Conservation (phyloP, 2,113 vertebrate species). For the Machaerirhynchus nigripectus region DNA sequence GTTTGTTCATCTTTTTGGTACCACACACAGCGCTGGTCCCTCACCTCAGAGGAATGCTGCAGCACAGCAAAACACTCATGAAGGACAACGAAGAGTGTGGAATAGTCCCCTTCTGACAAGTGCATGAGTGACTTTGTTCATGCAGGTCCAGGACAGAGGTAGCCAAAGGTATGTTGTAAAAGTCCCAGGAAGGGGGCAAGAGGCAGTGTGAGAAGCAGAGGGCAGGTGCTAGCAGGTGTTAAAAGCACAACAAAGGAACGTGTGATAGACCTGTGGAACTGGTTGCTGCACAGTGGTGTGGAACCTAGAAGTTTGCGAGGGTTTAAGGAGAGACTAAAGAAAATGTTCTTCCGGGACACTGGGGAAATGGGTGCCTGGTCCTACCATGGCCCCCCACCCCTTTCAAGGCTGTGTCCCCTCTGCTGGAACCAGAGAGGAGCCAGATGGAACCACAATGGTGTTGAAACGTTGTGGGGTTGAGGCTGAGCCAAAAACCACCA, state of each 20-base stretch:
- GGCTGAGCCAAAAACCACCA: background rate
- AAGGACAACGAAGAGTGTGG: background rate
- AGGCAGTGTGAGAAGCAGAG: background rate
- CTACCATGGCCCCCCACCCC: accelerated
- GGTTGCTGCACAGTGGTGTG: accelerated
- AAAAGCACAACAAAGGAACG: background rate
- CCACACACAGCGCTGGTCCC: accelerated
- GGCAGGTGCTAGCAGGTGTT: background rate
- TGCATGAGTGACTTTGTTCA: background rate
- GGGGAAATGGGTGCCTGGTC: background rate
- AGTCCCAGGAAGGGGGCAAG: background rate
- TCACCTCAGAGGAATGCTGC: background rate
- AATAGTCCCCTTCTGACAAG: background rate
- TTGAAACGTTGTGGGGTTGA: too few relatives aligned
- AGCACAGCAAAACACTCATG: background rate
- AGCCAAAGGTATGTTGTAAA: accelerated
- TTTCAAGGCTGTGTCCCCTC: background rate
- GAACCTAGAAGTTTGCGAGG: background rate
- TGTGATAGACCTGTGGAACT: background rate
- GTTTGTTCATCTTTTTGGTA: background rate
- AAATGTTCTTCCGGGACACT: background rate
- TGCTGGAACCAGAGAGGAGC: background rate
- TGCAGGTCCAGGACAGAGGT: background rate
- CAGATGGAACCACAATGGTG: accelerated
- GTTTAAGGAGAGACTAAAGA: background rate